Evolutionary conservation across 2,888 invertebrate species (phyloP), one percentile per base, ranked within the genome.

Genomic region (Sisyra terminalis): DNA sequence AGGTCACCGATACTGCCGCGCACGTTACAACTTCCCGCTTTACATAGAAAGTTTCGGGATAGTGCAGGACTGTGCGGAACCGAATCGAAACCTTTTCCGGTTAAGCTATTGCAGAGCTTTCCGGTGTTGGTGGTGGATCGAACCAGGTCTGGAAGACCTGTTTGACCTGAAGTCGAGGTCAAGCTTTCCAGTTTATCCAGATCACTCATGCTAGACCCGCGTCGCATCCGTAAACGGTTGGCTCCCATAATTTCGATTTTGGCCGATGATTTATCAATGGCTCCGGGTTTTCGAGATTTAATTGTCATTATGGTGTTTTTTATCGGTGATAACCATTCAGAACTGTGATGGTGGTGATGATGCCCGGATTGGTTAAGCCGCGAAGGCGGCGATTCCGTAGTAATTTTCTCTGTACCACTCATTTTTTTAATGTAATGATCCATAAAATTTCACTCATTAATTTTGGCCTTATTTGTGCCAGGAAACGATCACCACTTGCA

Each of bases 181-280:
- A 37, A 37, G 16, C n/a, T 36, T 14, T 14, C 14, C 24, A 79
- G 57, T 55, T 77, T 78, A 56, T 80, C 79, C 53, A 82, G 64
- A 52, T 82, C 80, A 2, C 80, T 80, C 61, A 81, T 66, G 50
- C 79, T 79, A 0, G 79, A 80, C 0, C 80, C 78, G 1, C 81
- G 69, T 4, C 80, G 71, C 49, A 80, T 76, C 38, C 70, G 65
- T 38, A 71, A 59, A 10, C 73, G 62, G n/a, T 39, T 44, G 7
- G 48, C 46, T 9, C 36, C 40, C 4, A 45, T 43, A 9, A 31
- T 43, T 31, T 31, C 47, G 44, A 32, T 46, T 57, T 46, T 56
- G 53, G 29, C 56, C 46, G 3, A 55, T 49, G 42, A 56, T 55
- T 43, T 50, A 34, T 49, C 45, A 32, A 46, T 45, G n/a, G 43